Percentiles rank a stretch among this genome's conserved stretches.
Evolutionary conservation across 1,140 invertebrate species (phyloP).

Genomic region (Orussus abietinus): DNA sequence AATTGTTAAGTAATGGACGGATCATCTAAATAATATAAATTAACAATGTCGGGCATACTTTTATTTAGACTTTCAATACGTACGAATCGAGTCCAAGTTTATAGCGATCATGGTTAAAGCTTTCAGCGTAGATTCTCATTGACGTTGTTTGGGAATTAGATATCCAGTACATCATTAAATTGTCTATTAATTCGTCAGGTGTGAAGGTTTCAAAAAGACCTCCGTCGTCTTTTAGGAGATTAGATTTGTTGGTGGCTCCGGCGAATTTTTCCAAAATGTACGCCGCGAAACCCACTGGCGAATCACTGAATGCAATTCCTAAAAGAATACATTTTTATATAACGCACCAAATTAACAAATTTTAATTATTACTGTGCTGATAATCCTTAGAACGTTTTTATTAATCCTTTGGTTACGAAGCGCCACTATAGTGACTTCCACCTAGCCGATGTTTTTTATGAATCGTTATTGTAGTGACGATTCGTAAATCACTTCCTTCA

Average conservation of each 20-base stretch:
- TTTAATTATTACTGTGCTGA: neutral
- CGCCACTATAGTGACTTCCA: too few relatives aligned
- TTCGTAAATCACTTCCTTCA: too few relatives aligned
- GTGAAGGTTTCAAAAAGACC: conserved; percentile 59
- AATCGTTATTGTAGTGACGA: too few relatives aligned
- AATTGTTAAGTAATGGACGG: conserved; percentile 6
- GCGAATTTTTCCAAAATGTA: conserved; percentile 76
- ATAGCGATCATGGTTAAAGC: conserved; percentile 36
- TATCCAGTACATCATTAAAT: conserved; percentile 75
- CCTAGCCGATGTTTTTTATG: too few relatives aligned
- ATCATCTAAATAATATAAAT: conserved; percentile 10
- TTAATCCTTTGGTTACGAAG: too few relatives aligned
- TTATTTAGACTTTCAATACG: conserved; percentile 19
- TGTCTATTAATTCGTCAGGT: conserved; percentile 65
- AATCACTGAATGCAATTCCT: conserved; percentile 60
- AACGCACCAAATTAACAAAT: conserved; percentile 7
- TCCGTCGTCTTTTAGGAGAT: conserved; percentile 54
- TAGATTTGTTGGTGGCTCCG: conserved; percentile 56
- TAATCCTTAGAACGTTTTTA: neutral
- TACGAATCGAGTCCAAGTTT: conserved; percentile 44
- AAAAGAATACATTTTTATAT: conserved; percentile 15
- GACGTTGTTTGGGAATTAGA: conserved; percentile 65
- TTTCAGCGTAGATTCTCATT: conserved; percentile 64
- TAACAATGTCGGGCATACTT: conserved; percentile 1
- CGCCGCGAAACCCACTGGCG: conserved; percentile 65